Evolutionary conservation across 2,888 invertebrate genomes (phyloP).

Genomic region (Pachycephus smyrnensis): DNA sequence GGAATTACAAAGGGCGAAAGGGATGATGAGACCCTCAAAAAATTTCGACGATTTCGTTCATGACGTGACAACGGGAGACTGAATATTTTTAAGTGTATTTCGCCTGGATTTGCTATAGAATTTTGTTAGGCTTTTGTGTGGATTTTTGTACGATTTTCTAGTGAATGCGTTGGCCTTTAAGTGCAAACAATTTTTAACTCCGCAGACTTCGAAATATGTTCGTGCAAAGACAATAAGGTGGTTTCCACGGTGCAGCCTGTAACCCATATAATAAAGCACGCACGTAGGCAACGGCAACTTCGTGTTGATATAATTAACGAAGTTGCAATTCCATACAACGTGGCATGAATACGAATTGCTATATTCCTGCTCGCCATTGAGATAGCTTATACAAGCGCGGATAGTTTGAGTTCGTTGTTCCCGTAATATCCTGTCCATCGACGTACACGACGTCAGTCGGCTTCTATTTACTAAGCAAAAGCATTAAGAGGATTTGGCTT

Average conservation of each 20-base stretch:
- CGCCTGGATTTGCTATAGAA: not conserved
- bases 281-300: slow-evolving; percentile 44
- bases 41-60: not conserved
- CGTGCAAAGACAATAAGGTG: not conserved
- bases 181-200: not conserved
- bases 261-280: slow-evolving; percentile 37
- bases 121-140: too few species aligned
- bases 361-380: slow-evolving; percentile 14
- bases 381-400: slow-evolving; percentile 8
- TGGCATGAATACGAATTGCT: slow-evolving; percentile 21
- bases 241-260: not conserved
- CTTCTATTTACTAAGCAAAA: not conserved
- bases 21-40: not conserved
- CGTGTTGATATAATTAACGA: slow-evolving; percentile 47
- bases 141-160: not conserved
- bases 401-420: not conserved
- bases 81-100: not conserved
- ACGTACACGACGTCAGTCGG: not conserved
- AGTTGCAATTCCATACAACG: slow-evolving; percentile 30
- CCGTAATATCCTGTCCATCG: not conserved
- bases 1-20: too few species aligned
- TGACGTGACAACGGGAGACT: not conserved
- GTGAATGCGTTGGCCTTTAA: not conserved
- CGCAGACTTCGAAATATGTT: not conserved
- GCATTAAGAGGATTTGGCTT: not conserved